Base-by-base conservation (phyloP, 2,113 vertebrate genomes). In the Trinectes maculatus region DNA sequence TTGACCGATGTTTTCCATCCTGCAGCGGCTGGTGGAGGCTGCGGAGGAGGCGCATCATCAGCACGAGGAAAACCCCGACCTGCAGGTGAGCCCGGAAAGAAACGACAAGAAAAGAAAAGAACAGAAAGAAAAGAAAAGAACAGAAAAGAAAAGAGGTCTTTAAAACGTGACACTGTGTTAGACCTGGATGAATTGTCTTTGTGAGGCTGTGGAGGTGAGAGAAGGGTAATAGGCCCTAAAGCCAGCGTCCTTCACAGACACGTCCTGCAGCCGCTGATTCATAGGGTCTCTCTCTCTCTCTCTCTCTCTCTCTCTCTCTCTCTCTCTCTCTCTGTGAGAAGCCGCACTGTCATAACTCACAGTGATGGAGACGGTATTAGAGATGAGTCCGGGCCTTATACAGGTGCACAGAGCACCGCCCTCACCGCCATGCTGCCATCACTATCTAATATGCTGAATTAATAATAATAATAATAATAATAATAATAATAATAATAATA, bases 21-120 rank as follows among this genome's bases (percentile, higher is more conserved):
- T 34, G 51, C 82, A 99, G 98, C 93, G 95, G 66, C 94, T 99
- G 5, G 98, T 99, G 73, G 96, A 98, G 86, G 96, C 97, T 62
- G 98, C 98, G 19, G 97, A 99, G 80, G 96, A 98, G 61, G 98
- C 98, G 59, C 96, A 99, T 52, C 91, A 96, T 81, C 95, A 99
- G 73, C 98, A 99, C 2, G 95, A 96, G 80, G 97, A 98, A 46
- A 96, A 99, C 73, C 96, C 96, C 13, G 96, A 99, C 55, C 91
- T 99, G 54, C 95, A 99, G 96, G 98, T 99, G 91, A 92, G 82
- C 29, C n/a, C 3, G 3, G 13, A 54, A 44, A n/a, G 8, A 24
- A 5, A 33, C 26, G 43, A 6, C 15, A 26, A 16, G 37, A 22
- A n/a, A 37, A 9, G 16, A 49, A 55, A 34, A 22, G 49, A 6